Conservation (phyloP, 1,140 invertebrate species). For the Planococcus citri region DNA sequence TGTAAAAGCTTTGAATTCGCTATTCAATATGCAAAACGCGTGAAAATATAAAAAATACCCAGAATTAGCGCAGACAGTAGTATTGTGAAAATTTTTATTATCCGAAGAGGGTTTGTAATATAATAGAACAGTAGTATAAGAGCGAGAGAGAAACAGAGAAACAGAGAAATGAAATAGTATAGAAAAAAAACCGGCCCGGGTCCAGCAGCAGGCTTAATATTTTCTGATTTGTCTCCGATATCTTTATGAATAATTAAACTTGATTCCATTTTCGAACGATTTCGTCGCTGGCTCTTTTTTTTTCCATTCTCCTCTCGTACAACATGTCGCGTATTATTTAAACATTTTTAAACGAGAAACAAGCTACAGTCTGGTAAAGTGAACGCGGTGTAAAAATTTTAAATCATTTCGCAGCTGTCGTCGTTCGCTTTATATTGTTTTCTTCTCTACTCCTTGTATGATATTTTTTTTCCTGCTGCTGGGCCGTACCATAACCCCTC, state of each 20-base stretch:
- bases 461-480: no score
- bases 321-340: conserved; percentile 3
- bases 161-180: no score
- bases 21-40: conserved; percentile 6
- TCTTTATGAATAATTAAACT: conserved; percentile 8
- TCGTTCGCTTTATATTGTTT: no score
- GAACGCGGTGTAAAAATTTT: no score
- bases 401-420: no score
- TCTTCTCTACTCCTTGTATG: no score
- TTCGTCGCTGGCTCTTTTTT: background rate
- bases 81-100: conserved; percentile 4
- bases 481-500: no score
- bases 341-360: background rate
- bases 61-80: conserved; percentile 6
- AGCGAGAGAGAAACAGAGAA: no score
- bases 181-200: background rate
- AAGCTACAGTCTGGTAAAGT: no score
- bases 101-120: background rate
- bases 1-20: background rate
- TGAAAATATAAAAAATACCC: background rate
- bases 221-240: conserved; percentile 7
- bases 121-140: background rate
- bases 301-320: no score
- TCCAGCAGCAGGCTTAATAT: conserved; percentile 1
- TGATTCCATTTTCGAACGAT: background rate